These are phyloP conservation scores for Micromussa lordhowensis DNA, from an alignment of 92 coral and sea anemone species.

Conservation along the genomic window DNA sequence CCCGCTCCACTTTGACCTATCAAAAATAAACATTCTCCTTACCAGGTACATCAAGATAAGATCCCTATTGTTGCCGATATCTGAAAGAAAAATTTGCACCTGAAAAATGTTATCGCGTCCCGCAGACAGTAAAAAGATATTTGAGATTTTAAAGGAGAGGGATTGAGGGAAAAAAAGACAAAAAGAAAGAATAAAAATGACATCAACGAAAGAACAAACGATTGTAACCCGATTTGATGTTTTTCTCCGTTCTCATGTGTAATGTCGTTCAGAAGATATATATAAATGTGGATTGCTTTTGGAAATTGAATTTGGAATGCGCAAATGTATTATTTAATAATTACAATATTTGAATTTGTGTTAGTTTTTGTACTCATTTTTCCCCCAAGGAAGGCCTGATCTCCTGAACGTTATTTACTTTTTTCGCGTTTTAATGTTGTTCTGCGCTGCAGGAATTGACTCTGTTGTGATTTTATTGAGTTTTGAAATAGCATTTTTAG, in stretches of 20 bases:
- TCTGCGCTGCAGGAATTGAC: neutral
- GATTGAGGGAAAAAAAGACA: neutral
- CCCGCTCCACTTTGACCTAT: constrained; percentile 87
- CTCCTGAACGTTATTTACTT: neutral
- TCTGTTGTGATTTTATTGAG: neutral
- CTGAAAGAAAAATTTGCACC: too few relatives aligned
- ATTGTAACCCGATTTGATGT: neutral
- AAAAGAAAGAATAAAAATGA: neutral
- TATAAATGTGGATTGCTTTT: neutral
- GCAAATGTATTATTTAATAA: neutral
- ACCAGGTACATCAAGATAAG: too few relatives aligned
- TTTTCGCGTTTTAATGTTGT: neutral
- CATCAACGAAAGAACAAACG: neutral
- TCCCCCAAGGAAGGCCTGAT: neutral
- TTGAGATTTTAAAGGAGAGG: too few relatives aligned
- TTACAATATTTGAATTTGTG: neutral
- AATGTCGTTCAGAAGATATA: neutral
- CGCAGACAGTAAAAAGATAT: neutral
- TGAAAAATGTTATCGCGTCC: neutral
- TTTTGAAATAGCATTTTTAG: neutral
- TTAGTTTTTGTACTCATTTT: neutral
- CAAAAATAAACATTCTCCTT: neutral
- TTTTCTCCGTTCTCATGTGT: neutral
- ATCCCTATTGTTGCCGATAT: neutral
- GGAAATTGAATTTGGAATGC: neutral